Evolutionary conservation across 2,113 vertebrate species (phyloP), one percentile per base, ranked within the genome.

Genomic region (Steatornis caripensis): DNA sequence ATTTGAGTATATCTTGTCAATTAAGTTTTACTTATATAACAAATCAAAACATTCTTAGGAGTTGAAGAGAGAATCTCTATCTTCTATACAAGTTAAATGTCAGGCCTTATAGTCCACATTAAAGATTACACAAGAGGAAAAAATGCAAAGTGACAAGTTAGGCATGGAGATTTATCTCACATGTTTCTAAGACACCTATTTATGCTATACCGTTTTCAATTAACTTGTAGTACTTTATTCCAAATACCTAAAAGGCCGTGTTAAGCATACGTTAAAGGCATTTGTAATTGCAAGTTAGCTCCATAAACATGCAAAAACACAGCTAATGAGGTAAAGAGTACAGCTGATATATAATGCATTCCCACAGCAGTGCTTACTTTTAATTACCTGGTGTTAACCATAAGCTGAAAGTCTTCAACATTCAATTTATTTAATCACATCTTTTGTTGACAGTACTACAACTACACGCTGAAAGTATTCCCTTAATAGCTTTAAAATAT

Each of bases 351-450:
- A 98, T 97, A 97, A 97, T 96, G 93, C 96, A 95, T 94, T 98
- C 98, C 98, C 98, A 97, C 91, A 97, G 97, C 98, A 98, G 97
- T 60, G 97, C 98, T 98, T 98, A 98, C 97, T 98, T 98, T 98
- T 98, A 98, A 98, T 98, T 98, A 98, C 97, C 97, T 95, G 89
- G 97, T 97, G 95, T 98, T 98, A 98, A 98, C 97, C 80, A 60
- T 98, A 97, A 98, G 98, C 96, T 16, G 79, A 97, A 98, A 98
- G 96, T 98, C 96, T 97, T 98, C 97, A 98, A 98, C 95, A 96
- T 98, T 98, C 97, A 96, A 98, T 98, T 98, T 98, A 98, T 97
- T 97, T 98, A 98, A 98, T 98, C 97, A 98, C 96, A 93, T 97
- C 96, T 98, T 98, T 97, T 96, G 97, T 95, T 98, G 98, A 98